phyloP scores from a whole-genome alignment of 1,140 invertebrate genomes.

The Lepidotrigona ventralis region DNA sequence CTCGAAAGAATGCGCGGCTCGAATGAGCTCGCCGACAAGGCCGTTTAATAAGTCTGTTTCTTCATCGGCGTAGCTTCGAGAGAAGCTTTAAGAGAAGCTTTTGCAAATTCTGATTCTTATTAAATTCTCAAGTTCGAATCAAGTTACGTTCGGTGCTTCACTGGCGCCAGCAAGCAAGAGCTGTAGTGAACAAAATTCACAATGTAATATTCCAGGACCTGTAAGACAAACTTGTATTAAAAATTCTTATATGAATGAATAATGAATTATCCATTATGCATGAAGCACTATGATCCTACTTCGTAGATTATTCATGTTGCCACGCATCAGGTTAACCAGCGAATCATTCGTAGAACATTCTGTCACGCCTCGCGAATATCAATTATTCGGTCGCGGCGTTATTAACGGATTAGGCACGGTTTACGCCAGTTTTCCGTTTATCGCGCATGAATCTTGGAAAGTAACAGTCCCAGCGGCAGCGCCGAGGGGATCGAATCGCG shows the following conservation, averaged over 20 bases:
- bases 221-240: too few species aligned
- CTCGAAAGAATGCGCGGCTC: not conserved
- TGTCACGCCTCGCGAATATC: slow-evolving; percentile 36
- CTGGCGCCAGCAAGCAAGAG: not conserved
- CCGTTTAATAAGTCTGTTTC: not conserved
- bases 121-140: not conserved
- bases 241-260: too few species aligned
- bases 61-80: not conserved
- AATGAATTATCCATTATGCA: too few species aligned
- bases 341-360: slow-evolving; percentile 13
- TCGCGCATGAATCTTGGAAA: slow-evolving; percentile 53
- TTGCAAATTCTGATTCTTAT: not conserved
- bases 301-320: too few species aligned
- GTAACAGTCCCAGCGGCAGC: not conserved
- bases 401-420: slow-evolving; percentile 63
- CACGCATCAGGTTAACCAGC: not conserved
- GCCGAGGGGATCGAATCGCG: not conserved
- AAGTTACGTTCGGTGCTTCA: not conserved
- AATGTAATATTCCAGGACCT: too few species aligned
- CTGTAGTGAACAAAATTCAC: not conserved
- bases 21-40: not conserved
- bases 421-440: slow-evolving; percentile 14
- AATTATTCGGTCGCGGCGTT: slow-evolving; percentile 52
- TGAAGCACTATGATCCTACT: too few species aligned
- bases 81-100: not conserved